A percentile compares a stretch with the other conserved stretches of the same genome.
phyloP scores from a whole-genome alignment of 2,888 invertebrate species.

The Oscheius sp. region DNA sequence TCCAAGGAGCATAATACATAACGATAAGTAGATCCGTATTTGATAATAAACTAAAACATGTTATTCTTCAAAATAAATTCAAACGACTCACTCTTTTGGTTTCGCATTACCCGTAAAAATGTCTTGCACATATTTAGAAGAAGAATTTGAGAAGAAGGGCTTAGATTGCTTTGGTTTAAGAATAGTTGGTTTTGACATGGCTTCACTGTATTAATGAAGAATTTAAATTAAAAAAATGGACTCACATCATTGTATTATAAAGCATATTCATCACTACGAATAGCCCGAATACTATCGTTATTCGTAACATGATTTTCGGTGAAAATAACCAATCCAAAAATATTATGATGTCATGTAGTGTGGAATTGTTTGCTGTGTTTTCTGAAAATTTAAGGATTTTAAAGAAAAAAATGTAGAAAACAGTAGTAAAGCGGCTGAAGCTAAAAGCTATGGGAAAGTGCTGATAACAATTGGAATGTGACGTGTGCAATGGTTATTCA shows the following conservation, averaged over 20 bases:
- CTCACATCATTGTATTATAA: conserved; percentile 19
- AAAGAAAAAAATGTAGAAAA: not conserved
- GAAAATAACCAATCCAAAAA: conserved; percentile 25
- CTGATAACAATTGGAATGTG: conserved; percentile 27
- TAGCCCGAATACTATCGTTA: not conserved
- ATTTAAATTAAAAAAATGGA: not conserved
- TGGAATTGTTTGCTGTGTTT: not conserved
- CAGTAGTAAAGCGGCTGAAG: not conserved
- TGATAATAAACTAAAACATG: conserved; percentile 10
- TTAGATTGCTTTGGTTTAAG: conserved; percentile 16
- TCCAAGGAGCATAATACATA: conserved; percentile 61
- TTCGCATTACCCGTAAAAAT: conserved; percentile 21
- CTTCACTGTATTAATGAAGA: conserved; percentile 18
- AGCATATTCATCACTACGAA: not conserved
- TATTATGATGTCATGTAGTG: conserved; percentile 15
- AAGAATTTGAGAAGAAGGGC: conserved; percentile 35
- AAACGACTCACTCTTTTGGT: conserved; percentile 7
- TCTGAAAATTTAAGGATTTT: not conserved
- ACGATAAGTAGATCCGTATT: conserved; percentile 49
- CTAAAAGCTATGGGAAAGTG: conserved; percentile 2
- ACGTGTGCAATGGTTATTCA: conserved; percentile 30
- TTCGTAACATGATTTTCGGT: conserved; percentile 21
- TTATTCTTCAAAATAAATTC: too few species aligned
- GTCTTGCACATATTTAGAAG: conserved; percentile 28
- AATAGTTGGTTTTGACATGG: conserved; percentile 22